Evolutionary conservation across 2,113 vertebrate species (phyloP).

Genomic region (Benitochromis conjunctus): DNA sequence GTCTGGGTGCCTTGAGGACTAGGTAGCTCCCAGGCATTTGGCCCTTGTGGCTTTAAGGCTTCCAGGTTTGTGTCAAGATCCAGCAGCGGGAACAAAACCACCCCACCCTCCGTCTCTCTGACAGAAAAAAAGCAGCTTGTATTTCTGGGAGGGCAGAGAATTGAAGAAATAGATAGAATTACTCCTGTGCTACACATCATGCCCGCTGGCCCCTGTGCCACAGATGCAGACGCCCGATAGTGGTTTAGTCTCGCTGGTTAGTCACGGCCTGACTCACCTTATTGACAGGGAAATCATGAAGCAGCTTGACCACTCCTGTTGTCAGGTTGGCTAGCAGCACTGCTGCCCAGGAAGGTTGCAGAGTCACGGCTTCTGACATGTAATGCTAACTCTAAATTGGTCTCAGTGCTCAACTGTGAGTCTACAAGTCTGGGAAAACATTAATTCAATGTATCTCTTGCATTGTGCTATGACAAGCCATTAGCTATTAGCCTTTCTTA

Average conservation of each 20-base stretch:
- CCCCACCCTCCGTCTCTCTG: constrained; percentile 30
- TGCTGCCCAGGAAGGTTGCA: constrained; percentile 7
- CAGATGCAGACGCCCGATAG: constrained; percentile 56
- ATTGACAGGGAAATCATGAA: constrained; percentile 57
- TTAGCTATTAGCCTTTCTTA: constrained; percentile 22
- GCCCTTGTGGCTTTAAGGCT: constrained; percentile 35
- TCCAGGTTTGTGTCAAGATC: constrained; percentile 58
- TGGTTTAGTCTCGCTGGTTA: constrained; percentile 61
- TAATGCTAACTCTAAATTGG: constrained; percentile 26
- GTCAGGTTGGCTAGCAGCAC: constrained; percentile 23
- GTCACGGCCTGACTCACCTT: constrained; percentile 70
- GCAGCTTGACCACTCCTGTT: constrained; percentile 39
- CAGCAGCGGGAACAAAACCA: constrained; percentile 22
- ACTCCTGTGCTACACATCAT: constrained; percentile 39
- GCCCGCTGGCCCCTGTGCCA: constrained; percentile 11
- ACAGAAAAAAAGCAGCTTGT: constrained; percentile 13
- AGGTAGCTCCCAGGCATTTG: constrained; percentile 50
- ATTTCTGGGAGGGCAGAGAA: constrained; percentile 20
- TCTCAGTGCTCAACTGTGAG: constrained; percentile 21
- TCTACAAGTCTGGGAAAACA: constrained; percentile 47
- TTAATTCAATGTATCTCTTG: constrained; percentile 41
- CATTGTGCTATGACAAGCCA: constrained; percentile 43
- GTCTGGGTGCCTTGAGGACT: constrained; percentile 46
- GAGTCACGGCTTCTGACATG: constrained; percentile 59
- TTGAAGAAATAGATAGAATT: constrained; percentile 35